Base-by-base conservation (phyloP, 2,888 invertebrate species). In the Aporophyla nigra region DNA sequence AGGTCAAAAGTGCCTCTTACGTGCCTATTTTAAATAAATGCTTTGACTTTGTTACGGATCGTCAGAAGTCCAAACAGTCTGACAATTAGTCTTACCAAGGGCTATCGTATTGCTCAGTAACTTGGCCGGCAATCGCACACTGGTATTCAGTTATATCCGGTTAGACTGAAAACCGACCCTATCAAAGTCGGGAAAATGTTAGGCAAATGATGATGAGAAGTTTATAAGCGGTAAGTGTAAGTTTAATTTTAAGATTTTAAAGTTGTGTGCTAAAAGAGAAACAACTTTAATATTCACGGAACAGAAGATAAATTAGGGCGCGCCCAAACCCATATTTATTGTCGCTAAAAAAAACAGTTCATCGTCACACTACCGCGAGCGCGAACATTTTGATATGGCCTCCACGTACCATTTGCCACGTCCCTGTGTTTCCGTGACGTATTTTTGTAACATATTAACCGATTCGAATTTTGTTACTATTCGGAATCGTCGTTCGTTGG, bases 401-500 rank as follows among this genome's bases (percentile, higher is more conserved):
- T 74, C 81, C 86, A 83, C 89, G 88, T 87, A 80, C 80, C 76
- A 81, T 87, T 87, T 81, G 77, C 84, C 85, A 82, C 86, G 86
- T 86, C 76, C 53, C 79, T 76, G 80, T 77, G 77, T 77, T 82
- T 84, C 74, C 76, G 78, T 75, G 74, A 74, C 68, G 77, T 88
- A 81, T 88, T 87, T 89, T 89, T 83, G 76, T 81, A 83, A 81
- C 80, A 80, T 82, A 88, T 87, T 89, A 86, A 88, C 82, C 80
- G 82, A 86, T 84, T 71, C 73, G 73, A 66, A 80, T 88, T 83
- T 86, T 71, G 74, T 78, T 72, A 70, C 84, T 74, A 82, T 86
- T 79, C 66, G 40, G 71, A 74, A 81, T 79, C 59, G 68, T 72
- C 85, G 70, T 76, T 67, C 77, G 83, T 58, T 77, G 67, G 83